Evolutionary conservation across 2,888 invertebrate genomes (phyloP).

Genomic region (Pomacea canaliculata): DNA sequence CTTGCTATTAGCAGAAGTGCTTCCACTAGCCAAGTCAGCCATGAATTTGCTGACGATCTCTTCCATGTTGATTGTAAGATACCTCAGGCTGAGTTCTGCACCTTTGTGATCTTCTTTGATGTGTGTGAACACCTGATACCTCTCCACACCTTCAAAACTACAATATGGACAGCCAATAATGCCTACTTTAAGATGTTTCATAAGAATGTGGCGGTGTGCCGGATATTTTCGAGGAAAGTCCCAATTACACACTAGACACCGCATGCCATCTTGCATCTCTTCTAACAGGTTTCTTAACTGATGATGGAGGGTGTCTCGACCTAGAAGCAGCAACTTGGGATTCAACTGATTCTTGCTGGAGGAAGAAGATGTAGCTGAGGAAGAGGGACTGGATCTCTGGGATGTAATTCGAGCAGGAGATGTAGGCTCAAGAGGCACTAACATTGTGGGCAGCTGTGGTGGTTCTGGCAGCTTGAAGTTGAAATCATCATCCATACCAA

Average conservation of each 20-base stretch:
- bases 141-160: conserved; percentile 37
- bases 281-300: conserved; percentile 9
- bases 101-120: conserved; percentile 38
- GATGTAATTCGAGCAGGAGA: neutral
- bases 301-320: conserved; percentile 14
- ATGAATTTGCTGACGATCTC: conserved; percentile 32
- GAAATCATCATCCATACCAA: conserved; percentile 11
- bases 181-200: conserved; percentile 38
- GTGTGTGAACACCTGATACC: conserved; percentile 38
- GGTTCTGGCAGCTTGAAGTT: conserved; percentile 25
- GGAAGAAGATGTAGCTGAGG: neutral
- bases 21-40: conserved; percentile 23
- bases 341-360: conserved; percentile 24
- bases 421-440: neutral
- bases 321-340: conserved; percentile 20
- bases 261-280: neutral
- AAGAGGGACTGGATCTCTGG: neutral
- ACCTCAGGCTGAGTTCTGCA: conserved; percentile 27
- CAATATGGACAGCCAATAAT: conserved; percentile 40
- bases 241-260: conserved; percentile 36
- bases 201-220: conserved; percentile 37
- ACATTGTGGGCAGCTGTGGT: conserved; percentile 7
- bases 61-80: conserved; percentile 32
- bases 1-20: neutral
- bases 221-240: conserved; percentile 40